Evolutionary conservation across 2,113 vertebrate species (phyloP).

Genomic region (Ictalurus furcatus): DNA sequence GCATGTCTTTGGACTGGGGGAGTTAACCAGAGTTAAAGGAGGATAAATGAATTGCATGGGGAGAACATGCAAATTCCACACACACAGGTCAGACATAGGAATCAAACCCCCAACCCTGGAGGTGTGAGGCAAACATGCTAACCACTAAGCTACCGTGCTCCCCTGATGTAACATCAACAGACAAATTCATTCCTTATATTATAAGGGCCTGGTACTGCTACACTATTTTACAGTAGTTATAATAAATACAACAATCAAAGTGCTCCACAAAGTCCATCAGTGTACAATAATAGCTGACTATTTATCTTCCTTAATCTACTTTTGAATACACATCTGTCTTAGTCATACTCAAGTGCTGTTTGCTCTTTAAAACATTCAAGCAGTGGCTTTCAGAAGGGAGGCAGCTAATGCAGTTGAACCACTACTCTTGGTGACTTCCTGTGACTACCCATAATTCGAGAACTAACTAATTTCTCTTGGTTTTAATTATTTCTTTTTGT

Average conservation of each 20-base stretch:
- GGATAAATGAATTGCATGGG: no score
- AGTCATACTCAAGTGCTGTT: background rate
- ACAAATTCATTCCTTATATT: background rate
- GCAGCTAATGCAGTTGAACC: constrained; percentile 42
- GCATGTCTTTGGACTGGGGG: no score
- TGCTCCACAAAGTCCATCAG: background rate
- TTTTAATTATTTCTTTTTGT: constrained; percentile 62
- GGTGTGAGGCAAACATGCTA: no score
- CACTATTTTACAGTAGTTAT: background rate
- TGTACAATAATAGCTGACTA: background rate
- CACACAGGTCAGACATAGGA: no score
- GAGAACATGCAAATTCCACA: no score
- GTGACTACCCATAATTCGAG: constrained; percentile 42
- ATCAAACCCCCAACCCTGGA: no score
- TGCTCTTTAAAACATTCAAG: constrained; percentile 54
- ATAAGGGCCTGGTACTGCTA: background rate
- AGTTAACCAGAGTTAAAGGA: no score
- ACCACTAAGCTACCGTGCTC: no score
- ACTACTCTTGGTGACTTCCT: constrained; percentile 46
- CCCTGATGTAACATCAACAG: no score
- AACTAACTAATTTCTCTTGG: constrained; percentile 53
- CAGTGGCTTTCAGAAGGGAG: constrained; percentile 40
- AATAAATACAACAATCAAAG: background rate
- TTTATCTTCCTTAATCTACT: constrained; percentile 12
- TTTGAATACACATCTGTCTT: background rate